Evolutionary conservation across 2,113 vertebrate genomes (phyloP).

Genomic region (Noctilio leporinus): DNA sequence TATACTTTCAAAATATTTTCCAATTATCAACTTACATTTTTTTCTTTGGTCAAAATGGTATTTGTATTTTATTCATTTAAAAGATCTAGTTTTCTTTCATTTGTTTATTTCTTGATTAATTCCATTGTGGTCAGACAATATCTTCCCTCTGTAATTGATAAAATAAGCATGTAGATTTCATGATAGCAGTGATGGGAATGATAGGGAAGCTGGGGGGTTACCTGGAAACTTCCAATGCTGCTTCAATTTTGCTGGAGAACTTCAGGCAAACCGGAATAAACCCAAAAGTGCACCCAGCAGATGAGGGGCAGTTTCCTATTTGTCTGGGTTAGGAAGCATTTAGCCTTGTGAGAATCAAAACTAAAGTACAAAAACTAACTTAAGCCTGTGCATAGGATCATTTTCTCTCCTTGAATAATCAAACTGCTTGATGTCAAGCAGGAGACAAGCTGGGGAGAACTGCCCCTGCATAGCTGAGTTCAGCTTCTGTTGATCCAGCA

Average conservation of each 20-base stretch:
- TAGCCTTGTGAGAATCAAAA: not conserved
- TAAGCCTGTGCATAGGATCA: not conserved
- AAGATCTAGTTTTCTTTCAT: not conserved
- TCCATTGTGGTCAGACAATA: not conserved
- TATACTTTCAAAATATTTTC: not conserved
- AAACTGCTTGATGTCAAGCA: slow-evolving; percentile 8
- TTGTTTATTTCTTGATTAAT: not conserved
- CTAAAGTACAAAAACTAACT: slow-evolving; percentile 30
- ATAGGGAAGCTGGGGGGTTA: not conserved
- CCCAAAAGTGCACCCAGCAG: not conserved
- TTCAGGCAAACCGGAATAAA: not conserved
- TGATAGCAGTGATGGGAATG: not conserved
- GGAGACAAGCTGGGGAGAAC: not conserved
- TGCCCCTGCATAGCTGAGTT: not conserved
- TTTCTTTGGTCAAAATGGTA: not conserved
- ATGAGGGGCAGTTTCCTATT: not conserved
- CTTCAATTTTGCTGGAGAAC: not conserved
- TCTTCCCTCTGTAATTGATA: too few relatives aligned
- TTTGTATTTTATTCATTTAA: not conserved
- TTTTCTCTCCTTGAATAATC: slow-evolving; percentile 27
- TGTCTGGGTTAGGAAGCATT: slow-evolving; percentile 28
- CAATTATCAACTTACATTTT: slow-evolving; percentile 2
- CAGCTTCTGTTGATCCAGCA: slow-evolving; percentile 36
- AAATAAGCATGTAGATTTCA: too few relatives aligned
- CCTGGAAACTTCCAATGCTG: not conserved